These are phyloP conservation scores for Medauroidea extradentata DNA, from an alignment of 1,140 invertebrate species.

Conservation along the genomic window DNA sequence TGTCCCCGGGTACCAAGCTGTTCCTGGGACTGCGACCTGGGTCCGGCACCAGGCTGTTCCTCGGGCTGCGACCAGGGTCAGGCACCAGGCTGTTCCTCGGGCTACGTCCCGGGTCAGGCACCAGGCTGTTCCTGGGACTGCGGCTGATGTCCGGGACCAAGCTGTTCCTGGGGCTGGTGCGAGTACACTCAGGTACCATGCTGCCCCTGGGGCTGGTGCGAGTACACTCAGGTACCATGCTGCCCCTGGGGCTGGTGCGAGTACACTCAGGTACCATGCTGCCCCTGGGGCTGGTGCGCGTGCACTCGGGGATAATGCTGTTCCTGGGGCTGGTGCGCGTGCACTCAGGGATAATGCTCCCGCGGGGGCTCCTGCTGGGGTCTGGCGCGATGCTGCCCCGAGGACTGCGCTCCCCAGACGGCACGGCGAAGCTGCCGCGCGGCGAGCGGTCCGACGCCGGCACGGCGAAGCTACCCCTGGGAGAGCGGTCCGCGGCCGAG, in stretches of 20 bases:
- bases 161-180: neutral
- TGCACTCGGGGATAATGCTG: neutral
- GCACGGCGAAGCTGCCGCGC: too few species aligned
- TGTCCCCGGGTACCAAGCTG: constrained; percentile 35
- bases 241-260: constrained; percentile 33
- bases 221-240: constrained; percentile 27
- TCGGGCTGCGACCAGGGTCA: too few species aligned
- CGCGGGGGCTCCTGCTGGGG: constrained; percentile 1
- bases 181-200: constrained; percentile 32
- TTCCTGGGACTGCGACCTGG: constrained; percentile 33
- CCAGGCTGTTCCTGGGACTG: neutral
- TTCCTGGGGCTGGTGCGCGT: too few species aligned
- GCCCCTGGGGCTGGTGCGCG: neutral
- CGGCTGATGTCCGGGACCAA: neutral
- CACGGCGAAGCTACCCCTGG: constrained; percentile 35
- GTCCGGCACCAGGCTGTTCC: constrained; percentile 18
- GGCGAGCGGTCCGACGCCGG: constrained; percentile 36
- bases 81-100: constrained; percentile 29
- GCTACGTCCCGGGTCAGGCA: constrained; percentile 27
- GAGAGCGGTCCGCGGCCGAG: constrained; percentile 18
- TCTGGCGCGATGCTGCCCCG: constrained; percentile 30
- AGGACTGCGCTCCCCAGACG: too few species aligned
- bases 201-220: constrained; percentile 44
- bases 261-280: neutral
- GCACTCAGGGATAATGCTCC: neutral